phyloP scores from a whole-genome alignment of 2,113 vertebrate genomes.

The Porphyrio hochstetteri region DNA sequence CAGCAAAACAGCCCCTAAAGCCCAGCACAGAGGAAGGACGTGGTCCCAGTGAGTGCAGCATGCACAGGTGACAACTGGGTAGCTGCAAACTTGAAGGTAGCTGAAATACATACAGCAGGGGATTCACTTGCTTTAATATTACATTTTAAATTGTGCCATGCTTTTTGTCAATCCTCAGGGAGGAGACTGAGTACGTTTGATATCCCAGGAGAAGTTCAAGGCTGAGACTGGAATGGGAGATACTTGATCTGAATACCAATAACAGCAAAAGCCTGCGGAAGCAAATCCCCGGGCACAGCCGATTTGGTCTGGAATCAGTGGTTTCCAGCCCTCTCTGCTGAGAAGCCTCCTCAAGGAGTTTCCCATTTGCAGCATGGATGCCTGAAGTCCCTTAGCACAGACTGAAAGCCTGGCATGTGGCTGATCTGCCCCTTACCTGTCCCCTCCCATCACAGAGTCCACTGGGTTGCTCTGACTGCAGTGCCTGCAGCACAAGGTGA shows the following conservation, averaged over 20 bases:
- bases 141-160: background rate
- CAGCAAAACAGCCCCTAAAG: background rate
- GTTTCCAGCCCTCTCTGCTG: background rate
- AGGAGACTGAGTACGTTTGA: background rate
- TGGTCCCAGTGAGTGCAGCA: background rate
- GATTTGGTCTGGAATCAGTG: constrained; percentile 1
- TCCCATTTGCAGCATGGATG: background rate
- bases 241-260: constrained; percentile 30
- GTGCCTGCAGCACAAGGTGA: background rate
- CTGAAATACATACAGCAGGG: background rate
- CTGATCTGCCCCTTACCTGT: background rate
- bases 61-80: background rate
- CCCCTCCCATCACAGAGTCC: background rate
- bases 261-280: background rate
- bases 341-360: constrained; percentile 2
- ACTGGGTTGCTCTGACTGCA: background rate
- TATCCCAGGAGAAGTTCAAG: constrained; percentile 23
- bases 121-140: constrained; percentile 27
- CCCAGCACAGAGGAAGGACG: background rate
- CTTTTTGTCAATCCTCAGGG: background rate
- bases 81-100: background rate
- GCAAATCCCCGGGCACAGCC: background rate
- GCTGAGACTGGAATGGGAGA: background rate
- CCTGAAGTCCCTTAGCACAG: background rate
- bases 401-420: background rate